phyloP scores from a whole-genome alignment of 2,888 invertebrate species.

The Epirrhoe alternata region DNA sequence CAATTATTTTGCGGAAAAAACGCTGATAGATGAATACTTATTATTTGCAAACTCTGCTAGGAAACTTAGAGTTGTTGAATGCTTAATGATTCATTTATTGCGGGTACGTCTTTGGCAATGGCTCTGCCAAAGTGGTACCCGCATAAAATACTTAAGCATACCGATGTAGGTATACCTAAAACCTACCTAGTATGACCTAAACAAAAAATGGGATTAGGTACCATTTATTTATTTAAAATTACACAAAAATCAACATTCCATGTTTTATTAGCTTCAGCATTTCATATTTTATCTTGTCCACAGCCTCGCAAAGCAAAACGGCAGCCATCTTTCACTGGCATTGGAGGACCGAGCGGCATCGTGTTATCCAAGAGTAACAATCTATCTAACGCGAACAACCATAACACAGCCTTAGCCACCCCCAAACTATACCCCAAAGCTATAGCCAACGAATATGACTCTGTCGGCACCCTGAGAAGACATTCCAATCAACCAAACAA shows the following conservation, averaged over 20 bases:
- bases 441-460: slow-evolving; percentile 90
- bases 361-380: slow-evolving; percentile 85
- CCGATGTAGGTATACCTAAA: too few species aligned
- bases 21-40: background rate
- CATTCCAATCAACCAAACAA: slow-evolving; percentile 91
- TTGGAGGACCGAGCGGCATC: slow-evolving; percentile 79
- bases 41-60: background rate
- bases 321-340: slow-evolving; percentile 89
- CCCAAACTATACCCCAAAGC: slow-evolving; percentile 89
- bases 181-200: too few species aligned
- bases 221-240: too few species aligned
- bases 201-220: too few species aligned
- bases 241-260: background rate
- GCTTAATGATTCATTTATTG: too few species aligned
- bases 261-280: background rate
- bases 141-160: too few species aligned
- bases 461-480: slow-evolving; percentile 89
- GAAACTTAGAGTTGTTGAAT: background rate
- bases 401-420: slow-evolving; percentile 84
- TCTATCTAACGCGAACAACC: slow-evolving; percentile 86
- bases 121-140: too few species aligned
- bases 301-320: slow-evolving; percentile 86
- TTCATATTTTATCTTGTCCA: slow-evolving; percentile 24
- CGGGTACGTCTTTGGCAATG: too few species aligned
- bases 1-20: background rate